A percentile compares a stretch with the other conserved stretches of the same genome.
Conservation (phyloP, 2,888 invertebrate genomes). For the Apamea sordens region DNA sequence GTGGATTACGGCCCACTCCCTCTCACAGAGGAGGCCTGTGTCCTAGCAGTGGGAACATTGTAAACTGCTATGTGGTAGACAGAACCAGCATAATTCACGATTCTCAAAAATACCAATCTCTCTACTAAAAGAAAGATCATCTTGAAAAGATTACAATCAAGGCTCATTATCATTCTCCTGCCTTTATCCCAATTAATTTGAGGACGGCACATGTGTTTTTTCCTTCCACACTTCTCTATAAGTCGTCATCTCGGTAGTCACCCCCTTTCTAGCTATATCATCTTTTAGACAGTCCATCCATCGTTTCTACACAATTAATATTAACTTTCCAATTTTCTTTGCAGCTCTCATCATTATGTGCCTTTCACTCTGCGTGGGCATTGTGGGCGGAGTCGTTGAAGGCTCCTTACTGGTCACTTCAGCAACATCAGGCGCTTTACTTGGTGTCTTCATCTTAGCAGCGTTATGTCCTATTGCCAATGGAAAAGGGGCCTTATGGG, state of each 20-base stretch:
- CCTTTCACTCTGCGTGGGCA: slow-evolving; percentile 94
- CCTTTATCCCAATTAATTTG: too few species aligned
- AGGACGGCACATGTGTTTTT: neutral
- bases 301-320: neutral
- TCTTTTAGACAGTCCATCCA: neutral
- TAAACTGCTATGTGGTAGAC: too few species aligned
- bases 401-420: slow-evolving; percentile 95
- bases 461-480: slow-evolving; percentile 95
- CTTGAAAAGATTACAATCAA: neutral
- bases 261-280: neutral
- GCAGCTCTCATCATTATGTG: slow-evolving; percentile 92
- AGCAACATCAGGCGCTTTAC: slow-evolving; percentile 95
- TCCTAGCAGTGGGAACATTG: neutral
- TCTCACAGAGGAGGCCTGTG: neutral
- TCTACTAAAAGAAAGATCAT: neutral
- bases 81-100: neutral
- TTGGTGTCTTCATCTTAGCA: slow-evolving; percentile 96
- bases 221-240: neutral
- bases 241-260: neutral
- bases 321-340: slow-evolving; percentile 1
- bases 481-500: slow-evolving; percentile 95
- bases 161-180: neutral
- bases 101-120: neutral
- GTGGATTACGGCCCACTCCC: neutral
- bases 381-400: slow-evolving; percentile 95